Conservation (phyloP, 1,140 invertebrate genomes). For the Hyles euphorbiae region DNA sequence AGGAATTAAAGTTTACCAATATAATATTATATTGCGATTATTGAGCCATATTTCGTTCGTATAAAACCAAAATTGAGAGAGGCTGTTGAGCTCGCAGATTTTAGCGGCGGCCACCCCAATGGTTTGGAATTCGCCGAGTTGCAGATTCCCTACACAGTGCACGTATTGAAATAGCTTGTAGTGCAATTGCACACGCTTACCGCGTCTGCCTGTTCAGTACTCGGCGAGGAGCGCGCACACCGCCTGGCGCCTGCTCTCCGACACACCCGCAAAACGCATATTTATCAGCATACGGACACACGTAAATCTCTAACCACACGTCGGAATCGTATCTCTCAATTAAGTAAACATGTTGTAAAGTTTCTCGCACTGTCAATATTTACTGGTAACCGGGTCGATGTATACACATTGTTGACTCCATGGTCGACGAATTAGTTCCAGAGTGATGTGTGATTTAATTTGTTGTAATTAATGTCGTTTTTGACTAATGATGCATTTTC, state of each 20-base stretch:
- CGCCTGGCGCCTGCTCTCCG: constrained; percentile 44
- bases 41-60: too few relatives aligned
- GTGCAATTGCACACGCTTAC: constrained; percentile 44
- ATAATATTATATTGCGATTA: too few relatives aligned
- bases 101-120: constrained; percentile 25
- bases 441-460: background rate
- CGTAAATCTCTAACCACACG: constrained; percentile 19
- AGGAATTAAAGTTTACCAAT: too few relatives aligned
- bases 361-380: constrained; percentile 43
- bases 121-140: constrained; percentile 49
- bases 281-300: constrained; percentile 36
- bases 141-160: constrained; percentile 44
- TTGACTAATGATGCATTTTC: too few relatives aligned
- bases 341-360: constrained; percentile 15
- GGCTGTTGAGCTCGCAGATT: too few relatives aligned
- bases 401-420: constrained; percentile 27
- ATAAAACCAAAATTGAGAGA: too few relatives aligned
- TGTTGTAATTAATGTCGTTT: background rate
- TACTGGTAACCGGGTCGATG: constrained; percentile 32
- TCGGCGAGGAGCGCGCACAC: constrained; percentile 42
- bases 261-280: constrained; percentile 27
- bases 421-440: constrained; percentile 13
- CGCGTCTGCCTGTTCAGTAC: constrained; percentile 39
- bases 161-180: constrained; percentile 65
- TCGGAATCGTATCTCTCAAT: constrained; percentile 24